Base-by-base conservation (phyloP, 2,888 invertebrate species). In the Acleris literana region DNA sequence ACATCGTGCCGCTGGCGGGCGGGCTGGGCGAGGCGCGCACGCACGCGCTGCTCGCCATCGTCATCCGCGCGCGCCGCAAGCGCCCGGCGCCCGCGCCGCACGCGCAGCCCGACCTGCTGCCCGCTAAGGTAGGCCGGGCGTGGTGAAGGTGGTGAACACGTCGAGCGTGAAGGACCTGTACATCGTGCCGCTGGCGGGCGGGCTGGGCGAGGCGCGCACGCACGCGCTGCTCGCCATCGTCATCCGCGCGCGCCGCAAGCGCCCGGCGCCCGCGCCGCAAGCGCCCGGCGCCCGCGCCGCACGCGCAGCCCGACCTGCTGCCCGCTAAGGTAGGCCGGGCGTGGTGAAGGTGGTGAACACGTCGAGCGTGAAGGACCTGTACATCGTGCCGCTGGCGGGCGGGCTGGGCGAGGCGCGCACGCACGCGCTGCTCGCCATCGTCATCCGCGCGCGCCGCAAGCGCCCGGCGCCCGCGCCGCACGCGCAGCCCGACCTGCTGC, bases 331-430 rank as follows among this genome's bases (percentile, higher is more conserved):
- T 80, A 93, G 96, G 77, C 90, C 97, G 77, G 97, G 98, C 1
- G 98, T 99, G 5, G 96, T 98, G 46, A 97, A 96, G 70, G 96
- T 95, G 68, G 93, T 94, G 6, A 95, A 95, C 61, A 95, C 96
- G 71, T 94, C 95, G 67, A 95, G 95, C 54, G 96, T 99, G 60
- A 98, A 99, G 86, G 99, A 99, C 85, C 97, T 99, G 84, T 99
- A 99, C 86, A 95, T 99, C 70, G 94, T 98, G 77, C 98, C 99
- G 0, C 89, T 98, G 70, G 95, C 97, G 0, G 95, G 95, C 69
- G 97, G 97, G 29, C 91, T 94, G 53, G 97, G 97, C 69, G 96
- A 96, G 63, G 93, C 94, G 59, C 93, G 96, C 59, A 96, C 97
- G 0, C 96, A 97, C 80, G 93, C 98, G 51, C 91, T 98, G 52